Conservation (phyloP, 2,888 invertebrate genomes). For the Ormyrus rosae region DNA sequence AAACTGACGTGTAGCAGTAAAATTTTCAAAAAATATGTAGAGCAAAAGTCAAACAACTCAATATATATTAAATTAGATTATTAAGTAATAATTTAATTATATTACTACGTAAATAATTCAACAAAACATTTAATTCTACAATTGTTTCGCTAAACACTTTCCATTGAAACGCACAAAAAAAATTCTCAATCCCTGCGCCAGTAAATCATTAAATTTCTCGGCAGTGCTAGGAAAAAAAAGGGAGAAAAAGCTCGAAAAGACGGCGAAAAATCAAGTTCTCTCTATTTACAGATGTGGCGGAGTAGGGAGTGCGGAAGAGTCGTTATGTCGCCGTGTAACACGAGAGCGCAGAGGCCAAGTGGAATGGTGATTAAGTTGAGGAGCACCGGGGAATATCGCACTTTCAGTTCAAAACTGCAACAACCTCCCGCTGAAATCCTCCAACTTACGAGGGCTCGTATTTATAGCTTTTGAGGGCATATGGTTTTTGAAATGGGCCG, state of each 20-base stretch:
- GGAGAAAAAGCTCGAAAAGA: not conserved
- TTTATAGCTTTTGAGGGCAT: slow-evolving; percentile 32
- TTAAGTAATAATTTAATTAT: too few relatives aligned
- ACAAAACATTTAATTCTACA: too few relatives aligned
- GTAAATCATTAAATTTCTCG: not conserved
- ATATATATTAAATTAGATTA: too few relatives aligned
- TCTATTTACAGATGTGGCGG: not conserved
- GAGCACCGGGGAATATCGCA: slow-evolving; percentile 44
- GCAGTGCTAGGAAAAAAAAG: too few relatives aligned
- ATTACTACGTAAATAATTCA: too few relatives aligned
- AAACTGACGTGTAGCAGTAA: too few relatives aligned
- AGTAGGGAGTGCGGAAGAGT: not conserved
- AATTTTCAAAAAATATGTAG: too few relatives aligned
- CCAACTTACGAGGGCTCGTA: slow-evolving; percentile 27
- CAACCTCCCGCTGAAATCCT: slow-evolving; percentile 35
- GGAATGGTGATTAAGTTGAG: slow-evolving; percentile 51
- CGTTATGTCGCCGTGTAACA: not conserved
- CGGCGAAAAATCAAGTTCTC: not conserved
- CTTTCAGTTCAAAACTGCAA: slow-evolving; percentile 53
- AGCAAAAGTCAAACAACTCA: too few relatives aligned
- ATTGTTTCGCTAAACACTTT: too few relatives aligned
- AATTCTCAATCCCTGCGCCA: too few relatives aligned
- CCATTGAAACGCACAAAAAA: too few relatives aligned
- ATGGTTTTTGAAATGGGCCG: slow-evolving; percentile 24
- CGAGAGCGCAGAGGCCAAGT: not conserved